Conservation (phyloP, 2,113 vertebrate genomes). For the Saguinus midas region DNA sequence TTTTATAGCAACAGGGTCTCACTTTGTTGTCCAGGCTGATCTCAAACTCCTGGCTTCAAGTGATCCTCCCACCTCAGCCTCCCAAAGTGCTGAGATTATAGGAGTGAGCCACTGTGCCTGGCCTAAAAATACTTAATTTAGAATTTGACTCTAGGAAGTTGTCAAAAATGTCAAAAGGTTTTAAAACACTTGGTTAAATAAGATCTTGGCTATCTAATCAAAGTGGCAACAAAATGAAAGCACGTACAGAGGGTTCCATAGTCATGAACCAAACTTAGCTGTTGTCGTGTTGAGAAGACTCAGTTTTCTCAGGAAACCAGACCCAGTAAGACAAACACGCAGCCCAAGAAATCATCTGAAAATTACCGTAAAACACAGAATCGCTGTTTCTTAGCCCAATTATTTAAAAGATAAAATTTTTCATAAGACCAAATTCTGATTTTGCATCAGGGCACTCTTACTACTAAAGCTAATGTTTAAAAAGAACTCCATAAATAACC, state of each 20-base stretch:
- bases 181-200: not conserved
- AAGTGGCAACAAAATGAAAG: not conserved
- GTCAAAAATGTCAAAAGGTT: not conserved
- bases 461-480: not conserved
- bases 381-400: not conserved
- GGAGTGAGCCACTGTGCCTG: no score
- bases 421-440: not conserved
- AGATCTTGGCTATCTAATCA: not conserved
- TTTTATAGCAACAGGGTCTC: no score
- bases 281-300: not conserved
- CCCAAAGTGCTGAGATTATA: no score
- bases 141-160: not conserved
- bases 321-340: not conserved
- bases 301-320: not conserved
- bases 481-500: not conserved
- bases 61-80: no score
- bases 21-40: no score
- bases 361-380: not conserved
- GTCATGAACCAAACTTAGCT: not conserved
- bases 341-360: not conserved
- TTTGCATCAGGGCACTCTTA: not conserved
- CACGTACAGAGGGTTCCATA: not conserved
- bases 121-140: not conserved
- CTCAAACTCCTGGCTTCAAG: no score
- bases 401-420: not conserved